Evolutionary conservation across 2,113 vertebrate genomes (phyloP).

Genomic region (Dromaius novaehollandiae): DNA sequence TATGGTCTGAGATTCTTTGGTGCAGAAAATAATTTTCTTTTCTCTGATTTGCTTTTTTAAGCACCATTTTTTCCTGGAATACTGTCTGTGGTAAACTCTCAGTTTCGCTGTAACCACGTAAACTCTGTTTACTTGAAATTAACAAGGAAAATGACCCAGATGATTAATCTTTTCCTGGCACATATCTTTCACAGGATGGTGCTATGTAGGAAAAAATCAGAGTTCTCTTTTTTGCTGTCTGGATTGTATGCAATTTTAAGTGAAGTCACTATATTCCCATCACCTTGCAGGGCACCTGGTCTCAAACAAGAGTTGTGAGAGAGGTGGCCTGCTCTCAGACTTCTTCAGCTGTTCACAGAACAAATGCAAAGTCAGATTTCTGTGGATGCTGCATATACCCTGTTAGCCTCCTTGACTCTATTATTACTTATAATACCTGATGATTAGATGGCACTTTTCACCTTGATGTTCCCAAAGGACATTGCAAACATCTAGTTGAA

Average conservation of each 20-base stretch:
- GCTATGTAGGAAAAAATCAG: background rate
- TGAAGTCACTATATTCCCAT: background rate
- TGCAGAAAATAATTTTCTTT: background rate
- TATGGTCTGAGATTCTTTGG: background rate
- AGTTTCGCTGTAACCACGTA: background rate
- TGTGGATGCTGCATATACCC: background rate
- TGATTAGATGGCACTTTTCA: slow-evolving; percentile 10
- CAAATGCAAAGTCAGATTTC: background rate
- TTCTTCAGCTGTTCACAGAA: background rate
- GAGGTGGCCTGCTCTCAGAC: background rate
- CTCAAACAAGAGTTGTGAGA: background rate
- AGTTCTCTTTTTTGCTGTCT: background rate
- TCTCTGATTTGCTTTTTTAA: background rate
- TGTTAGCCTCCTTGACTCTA: background rate
- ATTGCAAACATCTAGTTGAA: slow-evolving; percentile 2
- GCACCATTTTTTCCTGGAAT: background rate
- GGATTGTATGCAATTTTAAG: background rate
- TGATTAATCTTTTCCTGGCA: background rate
- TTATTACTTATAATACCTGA: background rate
- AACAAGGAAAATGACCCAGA: background rate
- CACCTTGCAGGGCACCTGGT: background rate
- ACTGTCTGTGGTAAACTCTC: background rate
- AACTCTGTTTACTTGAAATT: background rate
- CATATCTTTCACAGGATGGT: background rate
- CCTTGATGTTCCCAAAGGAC: background rate